Evolutionary conservation across 2,113 vertebrate species (phyloP).

Genomic region (Stegastes partitus): DNA sequence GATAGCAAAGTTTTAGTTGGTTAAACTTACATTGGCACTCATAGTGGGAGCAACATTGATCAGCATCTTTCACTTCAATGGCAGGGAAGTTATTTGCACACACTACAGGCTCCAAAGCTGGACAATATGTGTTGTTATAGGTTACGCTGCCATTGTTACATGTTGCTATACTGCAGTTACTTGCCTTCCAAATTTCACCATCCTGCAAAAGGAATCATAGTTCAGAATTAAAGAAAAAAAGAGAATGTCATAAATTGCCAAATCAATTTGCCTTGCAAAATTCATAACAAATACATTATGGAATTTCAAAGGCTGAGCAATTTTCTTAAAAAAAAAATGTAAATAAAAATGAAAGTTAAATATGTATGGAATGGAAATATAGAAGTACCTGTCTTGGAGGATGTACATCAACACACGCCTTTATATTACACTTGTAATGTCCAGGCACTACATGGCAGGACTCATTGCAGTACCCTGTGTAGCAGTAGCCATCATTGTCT

Average conservation of each 20-base stretch:
- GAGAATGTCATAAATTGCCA: too few species aligned
- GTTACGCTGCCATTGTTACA: conserved; percentile 81
- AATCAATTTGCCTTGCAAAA: neutral
- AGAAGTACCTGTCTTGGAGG: conserved; percentile 56
- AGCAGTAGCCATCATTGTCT: conserved; percentile 83
- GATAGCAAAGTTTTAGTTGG: too few species aligned
- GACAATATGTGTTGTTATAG: conserved; percentile 67
- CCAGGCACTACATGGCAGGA: conserved; percentile 69
- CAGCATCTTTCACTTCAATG: conserved; percentile 77
- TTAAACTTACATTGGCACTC: conserved; percentile 91
- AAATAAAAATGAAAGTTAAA: too few species aligned
- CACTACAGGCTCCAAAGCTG: conserved; percentile 54
- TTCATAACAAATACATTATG: neutral
- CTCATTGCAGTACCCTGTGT: conserved; percentile 75
- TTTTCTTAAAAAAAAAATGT: too few species aligned
- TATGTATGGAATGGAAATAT: neutral
- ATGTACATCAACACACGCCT: neutral
- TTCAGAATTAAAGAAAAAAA: neutral
- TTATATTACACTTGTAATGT: neutral
- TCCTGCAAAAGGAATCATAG: conserved; percentile 69
- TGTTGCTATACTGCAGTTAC: conserved; percentile 80
- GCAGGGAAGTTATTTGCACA: conserved; percentile 88
- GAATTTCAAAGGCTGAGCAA: too few species aligned
- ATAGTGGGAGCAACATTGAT: conserved; percentile 86
- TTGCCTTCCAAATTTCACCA: conserved; percentile 83